Base-by-base conservation (phyloP, 2,113 vertebrate genomes). In the Nesogale talazaci region DNA sequence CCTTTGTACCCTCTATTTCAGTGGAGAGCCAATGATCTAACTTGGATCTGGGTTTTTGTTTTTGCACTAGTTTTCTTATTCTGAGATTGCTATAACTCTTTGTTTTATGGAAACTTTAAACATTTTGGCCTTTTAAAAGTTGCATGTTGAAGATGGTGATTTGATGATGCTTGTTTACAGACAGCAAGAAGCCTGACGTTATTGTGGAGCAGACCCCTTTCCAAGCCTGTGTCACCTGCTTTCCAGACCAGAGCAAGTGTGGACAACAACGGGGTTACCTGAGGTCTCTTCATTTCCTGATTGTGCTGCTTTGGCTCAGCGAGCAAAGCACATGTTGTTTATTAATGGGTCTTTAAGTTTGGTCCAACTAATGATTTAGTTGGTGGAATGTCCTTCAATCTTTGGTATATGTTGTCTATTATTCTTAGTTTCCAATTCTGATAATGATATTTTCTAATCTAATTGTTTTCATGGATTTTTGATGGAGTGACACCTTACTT, bases 291-390 rank as follows among this genome's bases (percentile, higher is more conserved):
- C 7, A 42, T 70, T 86, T 75, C 40, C 27, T 11, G 7, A 12
- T 9, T 6, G 7, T 16, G 1, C 22, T 20, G 31, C 76, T 57
- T 82, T 84, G 80, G 76, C 91, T 67, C 67, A 15, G 14, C 38
- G 9, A 31, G 38, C 14, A 36, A n/a, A 78, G 9, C 75, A 86
- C 3, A 20, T 87, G 89, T 63, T 92, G 61, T 78, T 69, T 69
- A 82, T 80, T 84, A 57, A 75, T 1, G 31, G 17, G 40, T 83
- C 82, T 81, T 52, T 2, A 15, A 79, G 31, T 88, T 65, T 78
- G 63, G 36, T 42, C 75, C 65, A 69, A 22, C 3, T 17, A 20
- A 65, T 70, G 83, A 87, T 82, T 82, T 59, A 42, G 85, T 91
- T 88, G 42, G 65, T 52, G 70, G 84, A 61, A 72, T 70, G 52